Percentiles rank a stretch among this genome's conserved stretches.
phyloP scores from a whole-genome alignment of 2,888 invertebrate species.

The Heliconius aoede region DNA sequence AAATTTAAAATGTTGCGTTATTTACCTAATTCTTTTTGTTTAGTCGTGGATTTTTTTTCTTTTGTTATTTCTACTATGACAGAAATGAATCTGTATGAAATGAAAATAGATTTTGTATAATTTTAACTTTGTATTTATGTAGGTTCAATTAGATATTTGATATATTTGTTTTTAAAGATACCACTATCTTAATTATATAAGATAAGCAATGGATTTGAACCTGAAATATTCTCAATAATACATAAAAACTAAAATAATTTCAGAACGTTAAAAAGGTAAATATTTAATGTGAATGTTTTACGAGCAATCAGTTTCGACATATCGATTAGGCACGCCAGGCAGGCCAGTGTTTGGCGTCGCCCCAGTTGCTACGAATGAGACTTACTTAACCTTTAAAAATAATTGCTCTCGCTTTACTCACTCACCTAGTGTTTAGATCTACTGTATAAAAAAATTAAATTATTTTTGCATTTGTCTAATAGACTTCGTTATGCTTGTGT shows the following conservation, averaged over 20 bases:
- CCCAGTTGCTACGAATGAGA: conserved; percentile 33
- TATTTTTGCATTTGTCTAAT: background rate
- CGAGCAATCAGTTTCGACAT: conserved; percentile 18
- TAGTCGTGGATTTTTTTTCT: background rate
- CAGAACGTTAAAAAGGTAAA: conserved; percentile 5
- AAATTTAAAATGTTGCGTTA: background rate
- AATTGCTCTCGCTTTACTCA: conserved; percentile 24
- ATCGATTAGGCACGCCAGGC: conserved; percentile 32
- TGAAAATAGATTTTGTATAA: too few species aligned
- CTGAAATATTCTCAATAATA: background rate
- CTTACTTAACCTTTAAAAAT: conserved; percentile 36
- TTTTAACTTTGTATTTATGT: too few species aligned
- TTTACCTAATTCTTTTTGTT: background rate
- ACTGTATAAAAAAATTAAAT: background rate
- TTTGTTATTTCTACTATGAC: too few species aligned
- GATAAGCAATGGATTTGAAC: background rate
- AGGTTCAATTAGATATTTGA: too few species aligned
- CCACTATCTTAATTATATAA: too few species aligned
- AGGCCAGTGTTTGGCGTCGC: conserved; percentile 35
- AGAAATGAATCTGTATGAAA: too few species aligned
- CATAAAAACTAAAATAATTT: background rate
- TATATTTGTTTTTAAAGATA: too few species aligned
- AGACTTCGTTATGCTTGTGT: too few species aligned
- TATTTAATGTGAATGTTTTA: conserved; percentile 9
- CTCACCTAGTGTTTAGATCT: background rate